Conservation (phyloP, 2,113 vertebrate genomes). For the Petroica traversi region DNA sequence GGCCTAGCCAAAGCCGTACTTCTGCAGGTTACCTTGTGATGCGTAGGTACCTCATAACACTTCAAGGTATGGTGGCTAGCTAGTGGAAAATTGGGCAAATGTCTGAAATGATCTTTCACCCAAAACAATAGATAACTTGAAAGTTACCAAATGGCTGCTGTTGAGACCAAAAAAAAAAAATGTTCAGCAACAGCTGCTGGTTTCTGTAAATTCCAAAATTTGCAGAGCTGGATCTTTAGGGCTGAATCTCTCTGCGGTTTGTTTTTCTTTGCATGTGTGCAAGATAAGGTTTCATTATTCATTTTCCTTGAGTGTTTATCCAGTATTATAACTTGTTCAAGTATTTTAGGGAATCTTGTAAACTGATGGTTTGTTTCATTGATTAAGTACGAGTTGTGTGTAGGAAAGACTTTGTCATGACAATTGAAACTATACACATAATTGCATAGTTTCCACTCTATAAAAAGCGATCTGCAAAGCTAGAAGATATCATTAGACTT, state of each 20-base stretch:
- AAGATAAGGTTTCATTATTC: neutral
- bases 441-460: slow-evolving; percentile 36
- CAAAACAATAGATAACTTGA: neutral
- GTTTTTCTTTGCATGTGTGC: neutral
- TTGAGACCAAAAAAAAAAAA: neutral
- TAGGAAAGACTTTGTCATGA: slow-evolving; percentile 51
- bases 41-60: neutral
- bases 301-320: neutral
- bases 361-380: slow-evolving; percentile 22
- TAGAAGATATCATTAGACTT: slow-evolving; percentile 52
- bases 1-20: neutral
- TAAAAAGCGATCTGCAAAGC: slow-evolving; percentile 28
- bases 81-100: neutral
- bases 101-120: neutral
- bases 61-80: neutral
- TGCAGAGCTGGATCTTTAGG: neutral
- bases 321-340: neutral
- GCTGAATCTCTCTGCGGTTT: neutral
- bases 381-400: neutral
- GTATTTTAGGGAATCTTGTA: neutral
- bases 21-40: neutral
- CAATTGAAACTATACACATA: slow-evolving; percentile 16
- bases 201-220: neutral
- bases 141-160: neutral
- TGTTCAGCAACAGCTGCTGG: neutral